Percentiles rank a stretch among this genome's conserved stretches.
These are phyloP conservation scores for Oriolus oriolus DNA, from an alignment of 2,113 vertebrate genomes.

Conservation along the genomic window DNA sequence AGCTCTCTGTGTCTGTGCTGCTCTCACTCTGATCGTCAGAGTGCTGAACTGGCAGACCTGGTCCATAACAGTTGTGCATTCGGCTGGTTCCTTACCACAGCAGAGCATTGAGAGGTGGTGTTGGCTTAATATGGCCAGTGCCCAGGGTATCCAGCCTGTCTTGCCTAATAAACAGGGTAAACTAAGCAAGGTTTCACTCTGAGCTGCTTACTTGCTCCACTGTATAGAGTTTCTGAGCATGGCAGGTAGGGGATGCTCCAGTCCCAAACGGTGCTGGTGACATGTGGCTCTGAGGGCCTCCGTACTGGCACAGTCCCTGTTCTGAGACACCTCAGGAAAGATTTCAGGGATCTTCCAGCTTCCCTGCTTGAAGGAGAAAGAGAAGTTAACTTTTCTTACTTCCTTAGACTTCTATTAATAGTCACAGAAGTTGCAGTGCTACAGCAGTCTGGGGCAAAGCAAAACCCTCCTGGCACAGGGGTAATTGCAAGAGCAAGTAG, in stretches of 20 bases:
- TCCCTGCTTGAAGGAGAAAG: not conserved
- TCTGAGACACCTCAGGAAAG: not conserved
- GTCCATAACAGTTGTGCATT: not conserved
- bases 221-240: not conserved
- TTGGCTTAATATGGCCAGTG: not conserved
- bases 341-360: not conserved
- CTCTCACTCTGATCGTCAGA: not conserved
- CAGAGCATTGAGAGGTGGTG: not conserved
- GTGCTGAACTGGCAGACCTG: not conserved
- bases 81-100: not conserved
- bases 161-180: not conserved
- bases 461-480: not conserved
- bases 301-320: not conserved
- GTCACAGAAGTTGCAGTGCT: not conserved
- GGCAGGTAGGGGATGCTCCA: not conserved
- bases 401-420: conserved; percentile 31
- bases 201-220: not conserved
- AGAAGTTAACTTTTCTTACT: conserved; percentile 31
- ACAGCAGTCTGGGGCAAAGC: not conserved
- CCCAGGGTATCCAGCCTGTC: not conserved
- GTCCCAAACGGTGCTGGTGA: not conserved
- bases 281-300: not conserved
- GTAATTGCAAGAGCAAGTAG: not conserved
- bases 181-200: not conserved
- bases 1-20: not conserved